Evolutionary conservation across 64 coral and sea anemone species (phyloP).

Genomic region (Platygyra sinensis): DNA sequence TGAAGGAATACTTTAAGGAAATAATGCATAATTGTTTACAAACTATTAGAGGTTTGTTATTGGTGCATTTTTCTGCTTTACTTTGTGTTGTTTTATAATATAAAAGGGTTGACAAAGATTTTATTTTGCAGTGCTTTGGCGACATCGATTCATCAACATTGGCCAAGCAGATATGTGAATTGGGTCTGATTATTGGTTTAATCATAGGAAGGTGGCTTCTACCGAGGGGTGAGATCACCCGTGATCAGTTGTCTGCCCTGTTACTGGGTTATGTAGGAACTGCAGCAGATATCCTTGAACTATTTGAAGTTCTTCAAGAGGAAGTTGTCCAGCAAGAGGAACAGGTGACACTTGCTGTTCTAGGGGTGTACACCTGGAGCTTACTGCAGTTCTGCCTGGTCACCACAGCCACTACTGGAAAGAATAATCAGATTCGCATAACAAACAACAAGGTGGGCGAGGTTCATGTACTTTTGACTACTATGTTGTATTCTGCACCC

Average conservation of each 20-base stretch:
- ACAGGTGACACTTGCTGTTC: conserved; percentile 73
- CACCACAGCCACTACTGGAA: conserved; percentile 97
- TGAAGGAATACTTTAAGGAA: too few species aligned
- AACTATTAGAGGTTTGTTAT: too few species aligned
- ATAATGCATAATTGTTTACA: too few species aligned
- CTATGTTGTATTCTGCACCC: too few species aligned
- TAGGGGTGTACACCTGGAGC: conserved; percentile 94
- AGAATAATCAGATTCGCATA: conserved; percentile 91
- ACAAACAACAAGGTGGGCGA: conserved; percentile 83
- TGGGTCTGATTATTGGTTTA: conserved; percentile 90
- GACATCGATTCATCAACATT: conserved; percentile 38
- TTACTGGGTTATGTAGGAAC: conserved; percentile 95
- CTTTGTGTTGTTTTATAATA: too few species aligned
- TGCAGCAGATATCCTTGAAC: conserved; percentile 92
- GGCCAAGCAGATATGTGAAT: conserved; percentile 79
- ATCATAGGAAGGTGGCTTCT: conserved; percentile 95
- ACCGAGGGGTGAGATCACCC: conserved; percentile 94
- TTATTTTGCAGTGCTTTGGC: conserved; percentile 50
- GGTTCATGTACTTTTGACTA: not conserved
- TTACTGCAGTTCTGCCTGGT: conserved; percentile 96
- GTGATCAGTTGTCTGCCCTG: conserved; percentile 97
- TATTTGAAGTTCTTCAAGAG: conserved; percentile 98
- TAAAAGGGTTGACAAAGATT: not conserved
- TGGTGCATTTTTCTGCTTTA: too few species aligned
- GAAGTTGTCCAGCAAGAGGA: conserved; percentile 41